Evolutionary conservation across 2,797 vertebrate species (phyloP).

Genomic region (Sebastes iracundus): DNA sequence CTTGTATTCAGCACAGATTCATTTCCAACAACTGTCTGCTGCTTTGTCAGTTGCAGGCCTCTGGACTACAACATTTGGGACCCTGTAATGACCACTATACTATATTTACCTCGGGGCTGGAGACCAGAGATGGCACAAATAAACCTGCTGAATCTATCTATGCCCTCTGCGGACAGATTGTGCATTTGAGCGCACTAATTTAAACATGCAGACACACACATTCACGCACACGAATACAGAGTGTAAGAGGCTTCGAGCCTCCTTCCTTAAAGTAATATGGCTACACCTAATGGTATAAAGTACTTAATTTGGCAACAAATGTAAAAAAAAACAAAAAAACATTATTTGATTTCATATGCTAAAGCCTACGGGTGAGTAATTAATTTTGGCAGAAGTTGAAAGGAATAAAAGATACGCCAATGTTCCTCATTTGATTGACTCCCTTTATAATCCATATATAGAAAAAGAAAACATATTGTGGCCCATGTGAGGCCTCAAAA

Average conservation of each 20-base stretch:
- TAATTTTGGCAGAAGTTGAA: conserved; percentile 52
- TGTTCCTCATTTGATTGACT: conserved; percentile 54
- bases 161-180: conserved; percentile 13
- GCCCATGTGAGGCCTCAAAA: conserved; percentile 51
- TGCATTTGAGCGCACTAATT: conserved; percentile 15
- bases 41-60: background rate
- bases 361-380: conserved; percentile 27
- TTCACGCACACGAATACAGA: conserved; percentile 3
- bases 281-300: conserved; percentile 32
- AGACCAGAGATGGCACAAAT: conserved; percentile 11
- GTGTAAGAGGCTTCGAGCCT: conserved; percentile 19
- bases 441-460: conserved; percentile 61
- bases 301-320: conserved; percentile 57
- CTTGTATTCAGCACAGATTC: background rate
- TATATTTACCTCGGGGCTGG: background rate
- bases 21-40: background rate
- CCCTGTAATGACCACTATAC: background rate
- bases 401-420: conserved; percentile 44
- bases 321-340: conserved; percentile 6
- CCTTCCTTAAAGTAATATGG: conserved; percentile 16
- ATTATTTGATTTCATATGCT: conserved; percentile 33
- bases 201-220: conserved; percentile 23
- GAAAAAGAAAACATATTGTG: conserved; percentile 38
- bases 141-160: conserved; percentile 5
- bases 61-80: background rate